Percentiles rank a stretch among this genome's conserved stretches.
phyloP scores from a whole-genome alignment of 1,140 invertebrate species.

The Forficula auricularia region DNA sequence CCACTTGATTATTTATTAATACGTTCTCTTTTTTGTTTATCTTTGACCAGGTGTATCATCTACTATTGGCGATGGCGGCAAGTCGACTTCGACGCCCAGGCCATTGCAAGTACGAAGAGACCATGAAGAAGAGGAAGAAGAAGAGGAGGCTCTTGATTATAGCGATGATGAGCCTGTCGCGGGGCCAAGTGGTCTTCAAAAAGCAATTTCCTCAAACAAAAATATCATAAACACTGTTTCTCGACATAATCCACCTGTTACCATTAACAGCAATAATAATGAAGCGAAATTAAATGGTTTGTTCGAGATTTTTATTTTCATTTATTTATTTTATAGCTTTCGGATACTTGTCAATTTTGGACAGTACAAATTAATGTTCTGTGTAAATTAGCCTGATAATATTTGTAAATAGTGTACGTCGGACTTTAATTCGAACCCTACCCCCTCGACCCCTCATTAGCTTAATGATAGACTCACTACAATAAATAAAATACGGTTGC shows the following conservation, averaged over 20 bases:
- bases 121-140: not conserved
- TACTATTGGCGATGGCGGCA: not conserved
- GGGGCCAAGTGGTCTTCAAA: conserved; percentile 12
- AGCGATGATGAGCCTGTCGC: conserved; percentile 2
- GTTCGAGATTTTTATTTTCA: not conserved
- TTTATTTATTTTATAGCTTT: not conserved
- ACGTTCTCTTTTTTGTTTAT: too few relatives aligned
- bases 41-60: too few relatives aligned
- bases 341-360: not conserved
- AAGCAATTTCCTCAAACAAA: not conserved
- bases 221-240: too few relatives aligned
- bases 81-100: conserved; percentile 1
- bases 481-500: too few relatives aligned
- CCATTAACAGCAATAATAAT: not conserved
- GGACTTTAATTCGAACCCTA: too few relatives aligned
- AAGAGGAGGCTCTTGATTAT: not conserved
- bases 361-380: too few relatives aligned
- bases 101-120: conserved; percentile 7
- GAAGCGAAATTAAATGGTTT: not conserved
- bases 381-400: too few relatives aligned
- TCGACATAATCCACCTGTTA: too few relatives aligned
- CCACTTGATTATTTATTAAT: too few relatives aligned
- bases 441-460: too few relatives aligned
- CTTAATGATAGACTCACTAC: too few relatives aligned
- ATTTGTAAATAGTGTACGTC: too few relatives aligned